phyloP scores from a whole-genome alignment of 2,888 invertebrate species.

The Agrilus cyanescens region DNA sequence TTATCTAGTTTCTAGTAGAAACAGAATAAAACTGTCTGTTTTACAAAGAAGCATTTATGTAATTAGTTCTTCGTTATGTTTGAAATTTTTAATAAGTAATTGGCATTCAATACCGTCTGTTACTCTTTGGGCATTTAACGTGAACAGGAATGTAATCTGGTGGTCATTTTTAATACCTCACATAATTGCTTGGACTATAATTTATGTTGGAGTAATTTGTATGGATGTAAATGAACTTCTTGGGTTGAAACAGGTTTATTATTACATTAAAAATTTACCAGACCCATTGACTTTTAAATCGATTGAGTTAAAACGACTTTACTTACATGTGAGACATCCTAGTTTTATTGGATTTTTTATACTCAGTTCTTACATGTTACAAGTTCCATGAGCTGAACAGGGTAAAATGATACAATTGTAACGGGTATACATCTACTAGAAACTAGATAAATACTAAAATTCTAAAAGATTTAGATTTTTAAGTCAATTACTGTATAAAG shows the following conservation, averaged over 20 bases:
- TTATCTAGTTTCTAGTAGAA: not conserved
- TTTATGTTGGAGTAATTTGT: constrained; percentile 48
- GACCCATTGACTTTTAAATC: constrained; percentile 44
- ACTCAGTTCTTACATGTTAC: constrained; percentile 41
- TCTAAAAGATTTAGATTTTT: no score
- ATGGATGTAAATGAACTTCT: constrained; percentile 49
- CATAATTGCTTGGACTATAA: constrained; percentile 42
- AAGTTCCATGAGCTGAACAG: constrained; percentile 38
- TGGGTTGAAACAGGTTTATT: constrained; percentile 51
- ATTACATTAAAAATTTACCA: constrained; percentile 39
- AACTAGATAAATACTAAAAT: no score
- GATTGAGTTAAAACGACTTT: constrained; percentile 38
- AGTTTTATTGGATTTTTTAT: constrained; percentile 46
- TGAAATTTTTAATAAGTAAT: constrained; percentile 38
- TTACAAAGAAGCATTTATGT: constrained; percentile 39
- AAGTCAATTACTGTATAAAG: no score
- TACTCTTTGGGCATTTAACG: constrained; percentile 44
- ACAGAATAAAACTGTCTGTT: constrained; percentile 33
- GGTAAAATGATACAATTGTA: constrained; percentile 15
- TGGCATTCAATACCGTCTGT: constrained; percentile 41
- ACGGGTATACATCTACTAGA: no score
- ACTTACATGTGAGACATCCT: constrained; percentile 49
- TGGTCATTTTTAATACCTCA: constrained; percentile 40
- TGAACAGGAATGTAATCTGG: constrained; percentile 36
- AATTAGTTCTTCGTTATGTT: constrained; percentile 35